Percentiles rank a stretch among this genome's conserved stretches.
Conservation (phyloP, 2,888 invertebrate genomes). For the Miltochrista miniata region DNA sequence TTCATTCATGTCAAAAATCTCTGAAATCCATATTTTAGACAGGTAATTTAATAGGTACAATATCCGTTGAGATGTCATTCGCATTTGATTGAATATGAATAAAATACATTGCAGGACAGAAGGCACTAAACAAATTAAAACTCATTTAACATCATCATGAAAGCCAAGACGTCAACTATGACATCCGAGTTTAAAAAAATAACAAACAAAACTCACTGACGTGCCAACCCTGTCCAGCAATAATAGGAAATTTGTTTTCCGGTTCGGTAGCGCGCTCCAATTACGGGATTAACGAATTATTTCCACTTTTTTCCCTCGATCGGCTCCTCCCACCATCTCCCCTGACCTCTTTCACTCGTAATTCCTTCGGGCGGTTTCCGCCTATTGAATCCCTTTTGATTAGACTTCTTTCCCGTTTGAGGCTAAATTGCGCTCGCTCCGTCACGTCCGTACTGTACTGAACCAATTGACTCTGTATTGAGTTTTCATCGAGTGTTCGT, state of each 20-base stretch:
- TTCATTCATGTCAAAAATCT: too few relatives aligned
- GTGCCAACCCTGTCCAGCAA: conserved; percentile 63
- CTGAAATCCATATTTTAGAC: too few relatives aligned
- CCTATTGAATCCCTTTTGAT: conserved; percentile 82
- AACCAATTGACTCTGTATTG: conserved; percentile 60
- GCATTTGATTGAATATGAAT: too few relatives aligned
- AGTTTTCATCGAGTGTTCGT: conserved; percentile 41
- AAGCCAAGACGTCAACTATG: too few relatives aligned
- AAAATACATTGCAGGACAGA: too few relatives aligned
- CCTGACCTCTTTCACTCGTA: conserved; percentile 41
- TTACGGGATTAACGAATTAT: conserved; percentile 83
- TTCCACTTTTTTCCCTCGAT: conserved; percentile 74
- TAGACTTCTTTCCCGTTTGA: conserved; percentile 80
- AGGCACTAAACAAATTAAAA: too few relatives aligned
- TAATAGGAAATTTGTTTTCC: conserved; percentile 84
- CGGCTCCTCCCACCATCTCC: conserved; percentile 37
- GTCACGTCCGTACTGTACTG: conserved; percentile 56
- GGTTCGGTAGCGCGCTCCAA: conserved; percentile 82
- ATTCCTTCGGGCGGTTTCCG: conserved; percentile 72
- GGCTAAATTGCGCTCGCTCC: conserved; percentile 64
- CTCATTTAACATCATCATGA: too few relatives aligned
- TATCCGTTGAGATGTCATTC: too few relatives aligned
- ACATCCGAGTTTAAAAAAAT: too few relatives aligned
- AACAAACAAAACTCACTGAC: background rate
- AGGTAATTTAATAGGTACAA: too few relatives aligned